Conservation (phyloP, 2,797 vertebrate species). For the Manis crassicaudata region DNA sequence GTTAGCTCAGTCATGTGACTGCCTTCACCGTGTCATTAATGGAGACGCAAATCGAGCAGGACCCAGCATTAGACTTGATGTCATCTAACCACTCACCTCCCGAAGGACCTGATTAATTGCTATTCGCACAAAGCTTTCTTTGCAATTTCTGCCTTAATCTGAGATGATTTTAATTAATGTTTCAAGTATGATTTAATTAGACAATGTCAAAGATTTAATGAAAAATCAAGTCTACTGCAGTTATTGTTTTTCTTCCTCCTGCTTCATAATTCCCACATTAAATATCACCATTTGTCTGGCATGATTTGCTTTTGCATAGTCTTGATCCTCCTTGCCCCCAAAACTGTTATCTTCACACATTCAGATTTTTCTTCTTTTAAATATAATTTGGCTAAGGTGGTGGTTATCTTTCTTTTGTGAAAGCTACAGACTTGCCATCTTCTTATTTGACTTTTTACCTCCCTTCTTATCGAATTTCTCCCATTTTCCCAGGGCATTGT, state of each 20-base stretch:
- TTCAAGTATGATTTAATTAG: conserved; percentile 62
- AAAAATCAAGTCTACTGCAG: conserved; percentile 15
- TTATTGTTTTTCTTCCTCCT: neutral
- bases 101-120: neutral
- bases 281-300: neutral
- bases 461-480: neutral
- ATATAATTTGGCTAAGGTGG: neutral
- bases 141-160: neutral
- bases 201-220: neutral
- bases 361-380: neutral
- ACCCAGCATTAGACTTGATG: neutral
- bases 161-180: conserved; percentile 30
- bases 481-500: neutral
- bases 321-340: neutral
- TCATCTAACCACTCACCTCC: neutral
- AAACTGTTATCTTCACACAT: neutral
- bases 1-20: neutral
- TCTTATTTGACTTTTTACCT: neutral
- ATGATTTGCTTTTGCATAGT: neutral
- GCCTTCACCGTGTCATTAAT: neutral
- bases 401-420: neutral
- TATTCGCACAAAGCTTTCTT: neutral
- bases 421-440: neutral
- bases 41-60: neutral
- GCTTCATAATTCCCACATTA: conserved; percentile 15